Evolutionary conservation across 1,140 invertebrate genomes (phyloP).

Genomic region (Paraescarpia echinospica): DNA sequence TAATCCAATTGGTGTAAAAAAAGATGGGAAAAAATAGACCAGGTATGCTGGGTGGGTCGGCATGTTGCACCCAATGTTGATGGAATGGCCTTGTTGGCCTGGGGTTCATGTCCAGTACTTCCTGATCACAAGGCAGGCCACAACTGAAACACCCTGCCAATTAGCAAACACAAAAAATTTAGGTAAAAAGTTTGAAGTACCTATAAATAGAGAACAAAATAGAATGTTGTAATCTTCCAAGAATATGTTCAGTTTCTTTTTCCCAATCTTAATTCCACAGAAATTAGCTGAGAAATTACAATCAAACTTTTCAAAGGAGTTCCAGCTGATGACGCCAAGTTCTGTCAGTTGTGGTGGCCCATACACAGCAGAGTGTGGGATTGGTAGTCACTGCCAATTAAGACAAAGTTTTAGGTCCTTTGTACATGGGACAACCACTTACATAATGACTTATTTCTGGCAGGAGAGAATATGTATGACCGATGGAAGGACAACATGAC

Average conservation of each 20-base stretch:
- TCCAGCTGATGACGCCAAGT: not conserved
- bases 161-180: not conserved
- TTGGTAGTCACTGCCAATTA: not conserved
- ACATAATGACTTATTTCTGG: not conserved
- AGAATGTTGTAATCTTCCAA: not conserved
- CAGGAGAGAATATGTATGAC: not conserved
- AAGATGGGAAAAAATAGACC: too few species aligned
- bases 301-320: not conserved
- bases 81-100: not conserved
- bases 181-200: too few species aligned
- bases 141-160: not conserved
- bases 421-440: not conserved
- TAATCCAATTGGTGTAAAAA: too few species aligned
- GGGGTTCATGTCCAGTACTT: not conserved
- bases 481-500: not conserved
- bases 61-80: not conserved
- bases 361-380: not conserved
- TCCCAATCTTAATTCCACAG: not conserved
- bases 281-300: not conserved
- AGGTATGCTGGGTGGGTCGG: not conserved
- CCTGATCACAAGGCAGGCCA: not conserved
- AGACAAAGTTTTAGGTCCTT: not conserved
- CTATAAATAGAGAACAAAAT: too few species aligned
- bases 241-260: not conserved
- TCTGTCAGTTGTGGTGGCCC: not conserved